Evolutionary conservation across 2,888 invertebrate species (phyloP).

Genomic region (Polydrusus tereticollis): DNA sequence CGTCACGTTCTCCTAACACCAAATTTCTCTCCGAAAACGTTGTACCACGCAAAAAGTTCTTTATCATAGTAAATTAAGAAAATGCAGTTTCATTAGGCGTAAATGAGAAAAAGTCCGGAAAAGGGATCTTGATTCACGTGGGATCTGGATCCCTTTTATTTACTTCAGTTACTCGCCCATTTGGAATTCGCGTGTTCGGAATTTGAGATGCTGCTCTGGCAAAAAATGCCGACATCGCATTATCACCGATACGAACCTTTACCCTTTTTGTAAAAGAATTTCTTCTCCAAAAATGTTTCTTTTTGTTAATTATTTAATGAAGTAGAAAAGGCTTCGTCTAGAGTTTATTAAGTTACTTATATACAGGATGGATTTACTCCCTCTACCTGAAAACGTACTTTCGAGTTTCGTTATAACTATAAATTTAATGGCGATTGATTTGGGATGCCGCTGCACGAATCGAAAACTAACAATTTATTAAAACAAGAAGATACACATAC

Average conservation of each 20-base stretch:
- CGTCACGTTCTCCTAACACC: constrained; percentile 19
- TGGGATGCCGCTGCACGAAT: too few species aligned
- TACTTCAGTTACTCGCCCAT: constrained; percentile 41
- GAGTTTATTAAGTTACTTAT: too few species aligned
- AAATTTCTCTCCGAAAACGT: constrained; percentile 16
- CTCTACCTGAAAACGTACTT: too few species aligned
- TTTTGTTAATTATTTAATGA: constrained; percentile 3
- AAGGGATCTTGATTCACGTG: constrained; percentile 37
- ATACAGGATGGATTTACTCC: too few species aligned
- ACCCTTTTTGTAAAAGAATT: not conserved
- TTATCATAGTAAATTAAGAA: constrained; percentile 39
- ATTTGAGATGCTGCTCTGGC: constrained; percentile 36
- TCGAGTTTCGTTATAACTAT: too few species aligned
- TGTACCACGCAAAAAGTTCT: constrained; percentile 24
- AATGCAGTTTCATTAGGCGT: constrained; percentile 41
- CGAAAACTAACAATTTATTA: too few species aligned
- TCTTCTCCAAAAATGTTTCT: not conserved
- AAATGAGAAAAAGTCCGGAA: constrained; percentile 31
- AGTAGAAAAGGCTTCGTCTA: not conserved
- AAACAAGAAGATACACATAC: too few species aligned
- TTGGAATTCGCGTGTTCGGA: constrained; percentile 34
- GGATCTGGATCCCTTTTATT: constrained; percentile 43
- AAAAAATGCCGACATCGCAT: constrained; percentile 12
- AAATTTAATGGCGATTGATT: too few species aligned
- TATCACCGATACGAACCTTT: not conserved